Evolutionary conservation across 1,140 invertebrate genomes (phyloP).

Genomic region (Anastrepha obliqua): DNA sequence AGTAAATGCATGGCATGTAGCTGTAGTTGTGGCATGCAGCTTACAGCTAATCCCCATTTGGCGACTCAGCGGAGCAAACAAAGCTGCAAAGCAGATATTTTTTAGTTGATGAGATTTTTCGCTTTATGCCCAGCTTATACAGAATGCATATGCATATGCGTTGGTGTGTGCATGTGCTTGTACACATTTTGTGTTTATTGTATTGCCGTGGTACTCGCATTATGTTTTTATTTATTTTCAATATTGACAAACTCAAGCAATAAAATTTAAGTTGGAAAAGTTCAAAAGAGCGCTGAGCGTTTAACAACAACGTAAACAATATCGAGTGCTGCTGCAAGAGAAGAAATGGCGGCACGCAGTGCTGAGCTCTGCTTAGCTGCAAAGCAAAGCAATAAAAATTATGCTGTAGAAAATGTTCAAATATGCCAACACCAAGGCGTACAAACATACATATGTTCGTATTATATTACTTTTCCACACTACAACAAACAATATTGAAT

Average conservation of each 20-base stretch:
- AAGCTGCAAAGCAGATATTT: background rate
- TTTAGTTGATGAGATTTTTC: no score
- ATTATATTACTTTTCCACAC: background rate
- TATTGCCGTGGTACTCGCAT: background rate
- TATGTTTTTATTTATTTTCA: slow-evolving; percentile 21
- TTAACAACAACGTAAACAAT: background rate
- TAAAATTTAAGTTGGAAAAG: slow-evolving; percentile 2
- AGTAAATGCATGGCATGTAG: background rate
- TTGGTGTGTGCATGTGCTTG: no score
- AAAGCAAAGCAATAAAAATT: background rate
- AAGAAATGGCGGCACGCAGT: background rate
- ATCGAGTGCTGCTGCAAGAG: background rate
- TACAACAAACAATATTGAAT: slow-evolving; percentile 8
- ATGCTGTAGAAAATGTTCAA: background rate
- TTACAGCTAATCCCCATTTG: background rate
- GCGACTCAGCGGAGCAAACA: background rate
- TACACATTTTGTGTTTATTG: no score
- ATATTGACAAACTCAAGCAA: slow-evolving; percentile 22
- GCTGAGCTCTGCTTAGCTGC: background rate
- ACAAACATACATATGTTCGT: background rate
- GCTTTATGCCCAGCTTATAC: no score
- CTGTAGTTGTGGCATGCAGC: background rate
- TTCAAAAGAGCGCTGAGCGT: background rate
- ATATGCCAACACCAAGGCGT: background rate
- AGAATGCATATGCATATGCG: no score